Base-by-base conservation (phyloP, 2,113 vertebrate species). In the Corythaixoides concolor region DNA sequence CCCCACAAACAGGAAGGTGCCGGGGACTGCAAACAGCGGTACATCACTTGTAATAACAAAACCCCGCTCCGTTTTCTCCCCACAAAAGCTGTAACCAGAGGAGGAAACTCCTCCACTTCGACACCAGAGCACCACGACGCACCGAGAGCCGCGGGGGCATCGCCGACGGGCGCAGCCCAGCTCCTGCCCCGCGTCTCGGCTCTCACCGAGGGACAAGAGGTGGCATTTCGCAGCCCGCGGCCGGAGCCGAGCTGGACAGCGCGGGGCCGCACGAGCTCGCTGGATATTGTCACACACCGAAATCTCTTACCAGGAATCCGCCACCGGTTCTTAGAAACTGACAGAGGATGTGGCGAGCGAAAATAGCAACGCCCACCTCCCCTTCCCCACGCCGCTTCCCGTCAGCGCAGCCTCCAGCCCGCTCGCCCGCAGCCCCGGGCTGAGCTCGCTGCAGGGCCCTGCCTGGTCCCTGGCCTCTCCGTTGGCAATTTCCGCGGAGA, bases 311-410 rank as follows among this genome's bases (percentile, higher is more conserved):
- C 95, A 97, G 98, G 97, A 98, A 98, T 98, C 81, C 16, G 1
- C 95, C 67, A 4, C 63, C 23, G 2, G n/a, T 98, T 98, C 98
- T 98, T 97, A 98, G 98, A 98, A 98, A 98, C 97, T 97, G 97
- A 53, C 97, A 98, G 98, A 98, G 98, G 98, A 98, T 98, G 98
- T 98, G 98, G 98, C n/a, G 80, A 98, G 95, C 85, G 72, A 97
- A 97, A 97, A 97, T 96, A 96, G 92, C 94, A 96, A 97, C 97
- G 37, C 96, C 97, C 92, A 32, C 66, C 93, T 64, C 93, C 89
- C 88, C 81, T 55, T 68, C 92, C 91, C 87, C 53, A 47, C 6
- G 13, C 81, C 5, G 39, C 81, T 95, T 94, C 95, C 93, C 70
- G 79, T 79, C 93, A 96, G 72, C 2, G 0, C 74, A 8, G 93